Percentiles rank a stretch among this genome's conserved stretches.
Evolutionary conservation across 2,113 vertebrate species (phyloP).

Genomic region (Notechis scutatus): DNA sequence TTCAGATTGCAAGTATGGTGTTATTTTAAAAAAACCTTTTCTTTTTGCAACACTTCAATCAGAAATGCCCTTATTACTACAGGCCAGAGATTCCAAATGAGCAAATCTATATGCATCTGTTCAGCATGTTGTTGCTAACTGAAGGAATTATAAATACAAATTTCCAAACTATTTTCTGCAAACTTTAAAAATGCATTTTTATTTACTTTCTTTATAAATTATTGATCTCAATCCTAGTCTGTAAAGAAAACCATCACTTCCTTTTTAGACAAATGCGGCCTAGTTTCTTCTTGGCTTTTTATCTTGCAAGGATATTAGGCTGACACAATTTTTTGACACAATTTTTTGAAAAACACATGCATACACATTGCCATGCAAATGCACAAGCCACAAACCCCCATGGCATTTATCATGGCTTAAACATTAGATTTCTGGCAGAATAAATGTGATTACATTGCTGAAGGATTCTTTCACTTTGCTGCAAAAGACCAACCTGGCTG

Average conservation of each 20-base stretch:
- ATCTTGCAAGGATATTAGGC: slow-evolving; percentile 4
- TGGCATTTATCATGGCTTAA: neutral
- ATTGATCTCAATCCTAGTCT: slow-evolving; percentile 65
- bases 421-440: neutral
- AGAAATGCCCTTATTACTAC: neutral
- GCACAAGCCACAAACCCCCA: neutral
- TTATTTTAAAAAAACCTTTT: neutral
- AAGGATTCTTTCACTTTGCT: neutral
- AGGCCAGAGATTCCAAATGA: neutral
- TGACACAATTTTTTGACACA: neutral
- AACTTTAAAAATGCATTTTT: slow-evolving; percentile 47
- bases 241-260: slow-evolving; percentile 70
- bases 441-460: neutral
- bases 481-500: neutral
- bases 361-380: neutral
- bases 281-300: slow-evolving; percentile 62
- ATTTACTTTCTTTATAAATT: slow-evolving; percentile 70
- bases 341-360: neutral
- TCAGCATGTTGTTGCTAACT: slow-evolving; percentile 51
- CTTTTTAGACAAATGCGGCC: slow-evolving; percentile 67
- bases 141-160: slow-evolving; percentile 44
- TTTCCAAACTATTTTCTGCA: neutral
- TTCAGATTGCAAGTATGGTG: neutral
- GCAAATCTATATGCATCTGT: neutral
- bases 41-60: neutral